Evolutionary conservation across 2,113 vertebrate species (phyloP).

Genomic region (Herpetotheres cachinnans): DNA sequence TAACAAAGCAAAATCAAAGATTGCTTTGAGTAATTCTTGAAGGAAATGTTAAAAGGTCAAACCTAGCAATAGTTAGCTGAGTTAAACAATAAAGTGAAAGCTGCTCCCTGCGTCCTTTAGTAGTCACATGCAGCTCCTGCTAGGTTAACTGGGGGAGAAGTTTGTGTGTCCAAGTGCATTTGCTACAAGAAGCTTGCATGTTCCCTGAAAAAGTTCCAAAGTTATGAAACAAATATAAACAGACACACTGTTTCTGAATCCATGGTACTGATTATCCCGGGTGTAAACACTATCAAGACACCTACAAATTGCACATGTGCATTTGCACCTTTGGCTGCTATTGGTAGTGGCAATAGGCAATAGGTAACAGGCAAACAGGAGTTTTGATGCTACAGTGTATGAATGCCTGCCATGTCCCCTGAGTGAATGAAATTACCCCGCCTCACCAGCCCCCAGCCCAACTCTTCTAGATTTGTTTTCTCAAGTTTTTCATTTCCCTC

Average conservation of each 20-base stretch:
- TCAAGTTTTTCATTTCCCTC: background rate
- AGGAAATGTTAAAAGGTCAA: slow-evolving; percentile 48
- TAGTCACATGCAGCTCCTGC: background rate
- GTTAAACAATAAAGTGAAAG: slow-evolving; percentile 60
- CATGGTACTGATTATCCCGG: background rate
- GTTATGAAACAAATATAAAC: slow-evolving; percentile 20
- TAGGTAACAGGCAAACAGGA: background rate
- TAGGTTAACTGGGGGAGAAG: slow-evolving; percentile 1
- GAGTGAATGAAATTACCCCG: background rate
- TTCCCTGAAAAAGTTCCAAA: background rate
- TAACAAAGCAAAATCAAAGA: slow-evolving; percentile 4
- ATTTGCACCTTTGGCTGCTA: background rate
- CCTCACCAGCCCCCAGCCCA: background rate
- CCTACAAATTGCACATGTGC: too few relatives aligned
- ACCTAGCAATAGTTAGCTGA: background rate
- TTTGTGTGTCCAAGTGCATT: background rate
- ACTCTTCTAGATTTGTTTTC: background rate
- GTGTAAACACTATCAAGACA: background rate
- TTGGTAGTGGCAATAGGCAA: background rate
- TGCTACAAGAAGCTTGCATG: background rate
- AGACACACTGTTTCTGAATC: background rate
- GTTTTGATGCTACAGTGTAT: background rate
- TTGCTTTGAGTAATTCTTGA: background rate
- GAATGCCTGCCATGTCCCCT: background rate
- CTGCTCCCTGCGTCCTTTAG: background rate